Base-by-base conservation (phyloP, 2,888 invertebrate species). In the Eupithecia inturbata region DNA sequence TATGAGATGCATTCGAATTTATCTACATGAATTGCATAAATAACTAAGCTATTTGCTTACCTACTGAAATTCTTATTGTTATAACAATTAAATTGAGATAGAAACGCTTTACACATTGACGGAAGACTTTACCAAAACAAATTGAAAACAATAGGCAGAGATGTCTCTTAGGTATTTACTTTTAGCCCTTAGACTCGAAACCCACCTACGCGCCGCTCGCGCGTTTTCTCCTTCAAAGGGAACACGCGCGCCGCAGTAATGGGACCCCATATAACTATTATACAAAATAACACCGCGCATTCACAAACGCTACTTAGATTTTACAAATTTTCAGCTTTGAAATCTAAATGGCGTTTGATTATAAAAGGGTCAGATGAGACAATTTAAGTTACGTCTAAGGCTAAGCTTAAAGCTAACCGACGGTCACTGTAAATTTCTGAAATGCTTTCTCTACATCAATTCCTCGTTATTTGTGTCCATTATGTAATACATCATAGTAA, bases 101-200 rank as follows among this genome's bases (percentile, higher is more conserved):
- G 64, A 71, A 71, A 67, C 62, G 72, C 80, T 87, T 85, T 86
- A 85, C 87, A 87, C 85, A 78, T 84, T 85, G 85, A 88, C 89
- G 92, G 91, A 92, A 92, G 92, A 92, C 91, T 81, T 82, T 82
- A 80, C n/a, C n/a, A 22, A 83, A 80, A 79, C 76, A 74, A 73
- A 70, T 67, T 66, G 71, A 28, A 12, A 49, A 19, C 19, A 5
- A 31, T 62, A 60, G 6, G 19, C 19, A n/a, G 39, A 41, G 45
- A 45, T 45, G n/a, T n/a, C n/a, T 45, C 16, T 45, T 45, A 7
- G 45, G n/a, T 45, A 19, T 45, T 45, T 45, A 19, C 45, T 45
- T 45, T n/a, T 9, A 45, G 26, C 28, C 28, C 22, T 22, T 49
- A 19, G 19, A 12, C 7, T 19, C 19, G 5, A 45, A 49, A 9